Evolutionary conservation across 2,113 vertebrate species (phyloP), one percentile per base, ranked within the genome.

Genomic region (Probosciger aterrimus): DNA sequence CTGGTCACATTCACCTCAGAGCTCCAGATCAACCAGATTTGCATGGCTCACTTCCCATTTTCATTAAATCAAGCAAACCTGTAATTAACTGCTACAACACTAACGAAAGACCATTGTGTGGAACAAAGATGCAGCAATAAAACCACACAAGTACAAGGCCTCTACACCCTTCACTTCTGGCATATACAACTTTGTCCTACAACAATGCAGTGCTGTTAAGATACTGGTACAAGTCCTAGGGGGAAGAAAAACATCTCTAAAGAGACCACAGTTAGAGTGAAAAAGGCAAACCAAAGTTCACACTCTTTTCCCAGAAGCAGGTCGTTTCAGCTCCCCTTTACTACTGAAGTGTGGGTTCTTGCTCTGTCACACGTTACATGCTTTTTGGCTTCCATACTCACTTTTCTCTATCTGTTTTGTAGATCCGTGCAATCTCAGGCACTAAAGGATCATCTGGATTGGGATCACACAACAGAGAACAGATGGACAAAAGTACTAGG

Each of bases 401-500:
- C 99, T 99, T 99, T 99, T 99, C 99, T 99, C 99, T 99, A 99
- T 99, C 99, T 98, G 99, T 99, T 99, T 99, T 99, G 99, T 99
- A 99, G 99, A 99, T 99, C 98, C 99, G 99, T 98, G 99, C 99
- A 97, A 99, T 99, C 99, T 99, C 99, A 93, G 99, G 99, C 99
- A 99, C 99, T 99, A 99, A 99, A 97, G 99, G 99, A 98, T 99
- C 99, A 96, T 99, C 99, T 98, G 99, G 99, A 98, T 99, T 99
- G 97, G 99, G 99, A 98, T 99, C 99, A 97, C 99, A 99, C 98
- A 99, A 99, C 99, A 99, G 99, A 98, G 99, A 99, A 99, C 99
- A 99, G 98, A 99, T 99, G 98, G 99, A 99, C 98, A 99, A 98
- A 97, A 99, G 99, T 98, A 99, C 99, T 99, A 90, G 90, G 84